phyloP scores from a whole-genome alignment of 2,797 vertebrate species.

The Pseudomugil tenellus region DNA sequence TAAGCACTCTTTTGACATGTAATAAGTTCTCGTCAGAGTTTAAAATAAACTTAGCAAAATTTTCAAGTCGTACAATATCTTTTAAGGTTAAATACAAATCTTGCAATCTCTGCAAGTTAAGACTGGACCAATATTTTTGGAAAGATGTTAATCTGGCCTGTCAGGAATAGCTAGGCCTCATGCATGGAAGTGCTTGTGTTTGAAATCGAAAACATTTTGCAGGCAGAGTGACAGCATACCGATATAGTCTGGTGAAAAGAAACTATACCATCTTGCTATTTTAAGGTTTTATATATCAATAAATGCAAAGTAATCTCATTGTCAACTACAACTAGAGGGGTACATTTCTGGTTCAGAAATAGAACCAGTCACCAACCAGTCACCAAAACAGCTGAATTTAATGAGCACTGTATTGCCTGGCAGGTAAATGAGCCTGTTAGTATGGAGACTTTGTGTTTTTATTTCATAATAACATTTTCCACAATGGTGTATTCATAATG shows the following conservation, averaged over 20 bases:
- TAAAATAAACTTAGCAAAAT: background rate
- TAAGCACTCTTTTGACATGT: background rate
- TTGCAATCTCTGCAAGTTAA: background rate
- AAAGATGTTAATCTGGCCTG: constrained; percentile 55
- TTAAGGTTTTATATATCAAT: background rate
- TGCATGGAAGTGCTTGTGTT: constrained; percentile 12
- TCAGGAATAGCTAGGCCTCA: constrained; percentile 63
- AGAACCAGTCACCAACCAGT: too few species aligned
- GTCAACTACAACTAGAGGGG: too few species aligned
- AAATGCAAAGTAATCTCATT: background rate
- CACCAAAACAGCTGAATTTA: too few species aligned
- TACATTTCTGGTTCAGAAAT: too few species aligned
- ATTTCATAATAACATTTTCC: too few species aligned
- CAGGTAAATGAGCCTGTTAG: too few species aligned
- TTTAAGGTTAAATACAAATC: background rate
- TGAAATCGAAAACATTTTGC: constrained; percentile 14
- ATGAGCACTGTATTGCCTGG: too few species aligned
- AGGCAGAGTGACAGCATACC: background rate
- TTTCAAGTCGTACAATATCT: background rate
- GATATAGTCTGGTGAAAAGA: background rate
- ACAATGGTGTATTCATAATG: too few species aligned
- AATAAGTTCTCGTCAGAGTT: background rate
- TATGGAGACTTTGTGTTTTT: too few species aligned
- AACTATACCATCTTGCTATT: background rate
- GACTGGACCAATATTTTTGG: constrained; percentile 60